Evolutionary conservation across 2,113 vertebrate genomes (phyloP).

Genomic region (Bufo gargarizans): DNA sequence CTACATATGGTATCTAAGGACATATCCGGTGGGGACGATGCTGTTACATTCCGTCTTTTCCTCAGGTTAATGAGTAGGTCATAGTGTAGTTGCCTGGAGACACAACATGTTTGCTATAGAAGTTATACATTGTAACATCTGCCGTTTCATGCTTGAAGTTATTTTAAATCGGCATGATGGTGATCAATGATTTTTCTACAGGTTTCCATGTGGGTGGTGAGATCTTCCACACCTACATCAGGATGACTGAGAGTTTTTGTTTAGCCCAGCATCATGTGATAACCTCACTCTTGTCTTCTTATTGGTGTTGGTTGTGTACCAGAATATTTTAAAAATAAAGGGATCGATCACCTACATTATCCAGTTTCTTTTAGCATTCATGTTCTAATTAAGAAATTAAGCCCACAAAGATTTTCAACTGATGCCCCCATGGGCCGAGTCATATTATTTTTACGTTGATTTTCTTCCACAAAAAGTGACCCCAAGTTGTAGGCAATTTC

Average conservation of each 20-base stretch:
- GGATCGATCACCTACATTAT: too few relatives aligned
- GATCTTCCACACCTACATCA: neutral
- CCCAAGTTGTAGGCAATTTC: too few relatives aligned
- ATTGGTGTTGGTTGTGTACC: too few relatives aligned
- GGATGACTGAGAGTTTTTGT: neutral
- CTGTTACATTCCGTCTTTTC: neutral
- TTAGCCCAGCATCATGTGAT: neutral
- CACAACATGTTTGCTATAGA: conserved; percentile 45
- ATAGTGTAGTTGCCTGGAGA: conserved; percentile 48
- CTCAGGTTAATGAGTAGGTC: conserved; percentile 31
- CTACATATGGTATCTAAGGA: neutral
- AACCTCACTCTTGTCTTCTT: too few relatives aligned
- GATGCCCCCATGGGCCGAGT: too few relatives aligned
- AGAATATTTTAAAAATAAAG: too few relatives aligned
- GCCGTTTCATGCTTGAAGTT: neutral
- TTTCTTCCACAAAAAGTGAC: too few relatives aligned
- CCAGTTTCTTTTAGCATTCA: too few relatives aligned
- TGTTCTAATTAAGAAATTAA: too few relatives aligned
- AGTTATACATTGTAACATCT: conserved; percentile 49
- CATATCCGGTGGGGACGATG: neutral
- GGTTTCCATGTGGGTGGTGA: conserved; percentile 23
- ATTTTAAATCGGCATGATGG: neutral
- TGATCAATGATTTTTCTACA: conserved; percentile 27
- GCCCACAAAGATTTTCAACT: too few relatives aligned
- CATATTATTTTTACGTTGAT: too few relatives aligned